These are phyloP conservation scores for Poeciliopsis retropinna DNA, from an alignment of 2,113 vertebrate species.

Conservation along the genomic window DNA sequence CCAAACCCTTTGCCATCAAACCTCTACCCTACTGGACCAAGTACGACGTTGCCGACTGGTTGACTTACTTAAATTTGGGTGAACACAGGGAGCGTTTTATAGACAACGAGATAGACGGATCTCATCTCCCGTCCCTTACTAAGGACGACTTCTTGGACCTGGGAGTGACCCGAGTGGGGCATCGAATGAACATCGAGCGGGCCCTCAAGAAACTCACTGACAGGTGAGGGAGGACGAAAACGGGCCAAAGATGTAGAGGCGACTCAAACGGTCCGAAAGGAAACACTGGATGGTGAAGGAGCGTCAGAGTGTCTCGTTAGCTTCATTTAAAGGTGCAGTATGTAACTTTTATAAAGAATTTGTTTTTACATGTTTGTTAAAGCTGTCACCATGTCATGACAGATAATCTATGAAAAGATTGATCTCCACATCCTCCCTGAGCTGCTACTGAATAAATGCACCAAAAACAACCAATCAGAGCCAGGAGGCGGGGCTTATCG, in stretches of 20 bases:
- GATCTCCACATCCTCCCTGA: no score
- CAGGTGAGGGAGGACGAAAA: slow-evolving; percentile 87
- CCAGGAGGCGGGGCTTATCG: no score
- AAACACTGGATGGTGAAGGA: slow-evolving; percentile 56
- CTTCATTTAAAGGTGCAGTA: neutral
- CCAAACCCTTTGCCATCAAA: slow-evolving; percentile 91
- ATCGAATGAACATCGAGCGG: slow-evolving; percentile 96
- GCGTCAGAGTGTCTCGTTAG: slow-evolving; percentile 61
- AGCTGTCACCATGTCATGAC: no score
- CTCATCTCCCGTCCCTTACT: slow-evolving; percentile 91
- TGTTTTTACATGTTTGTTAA: no score
- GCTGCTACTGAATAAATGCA: no score
- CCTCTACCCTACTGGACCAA: slow-evolving; percentile 94
- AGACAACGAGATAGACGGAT: slow-evolving; percentile 95
- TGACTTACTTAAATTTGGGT: slow-evolving; percentile 89
- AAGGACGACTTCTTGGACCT: slow-evolving; percentile 96
- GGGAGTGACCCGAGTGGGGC: slow-evolving; percentile 92
- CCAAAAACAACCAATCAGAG: no score
- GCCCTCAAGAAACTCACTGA: slow-evolving; percentile 93
- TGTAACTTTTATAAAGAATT: no score
- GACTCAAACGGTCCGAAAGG: slow-evolving; percentile 32
- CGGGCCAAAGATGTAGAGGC: slow-evolving; percentile 36
- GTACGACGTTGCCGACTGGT: slow-evolving; percentile 94
- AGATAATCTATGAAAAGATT: no score
- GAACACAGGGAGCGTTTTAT: slow-evolving; percentile 92